Conservation (phyloP, 2,888 invertebrate species). For the Liodrosophila aerea region DNA sequence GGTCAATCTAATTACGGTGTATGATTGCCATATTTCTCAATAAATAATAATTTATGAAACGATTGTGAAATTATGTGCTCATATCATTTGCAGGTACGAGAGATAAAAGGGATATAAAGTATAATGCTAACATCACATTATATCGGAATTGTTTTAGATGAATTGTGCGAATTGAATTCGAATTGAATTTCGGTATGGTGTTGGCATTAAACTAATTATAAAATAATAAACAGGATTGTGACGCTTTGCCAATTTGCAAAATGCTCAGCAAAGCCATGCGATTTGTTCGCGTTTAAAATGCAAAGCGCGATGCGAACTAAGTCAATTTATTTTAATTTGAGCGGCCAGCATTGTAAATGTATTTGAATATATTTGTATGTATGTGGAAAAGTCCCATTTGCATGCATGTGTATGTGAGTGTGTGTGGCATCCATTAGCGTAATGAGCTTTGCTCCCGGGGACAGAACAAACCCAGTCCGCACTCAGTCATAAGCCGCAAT, state of each 20-base stretch:
- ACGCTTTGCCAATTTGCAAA: constrained; percentile 68
- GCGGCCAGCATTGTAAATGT: constrained; percentile 20
- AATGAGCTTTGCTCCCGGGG: constrained; percentile 66
- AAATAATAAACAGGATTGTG: constrained; percentile 72
- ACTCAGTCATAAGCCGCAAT: constrained; percentile 48
- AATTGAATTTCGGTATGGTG: constrained; percentile 52
- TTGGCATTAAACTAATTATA: constrained; percentile 65
- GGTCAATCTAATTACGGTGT: too few relatives aligned
- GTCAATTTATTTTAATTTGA: constrained; percentile 73
- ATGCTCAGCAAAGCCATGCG: constrained; percentile 55
- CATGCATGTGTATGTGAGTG: constrained; percentile 6
- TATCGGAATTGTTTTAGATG: background rate
- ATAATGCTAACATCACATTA: too few relatives aligned
- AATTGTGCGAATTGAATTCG: constrained; percentile 34
- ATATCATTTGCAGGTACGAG: too few relatives aligned
- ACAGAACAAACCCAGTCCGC: constrained; percentile 10
- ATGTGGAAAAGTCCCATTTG: constrained; percentile 1
- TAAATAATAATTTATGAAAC: too few relatives aligned
- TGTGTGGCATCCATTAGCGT: constrained; percentile 60
- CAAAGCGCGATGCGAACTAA: constrained; percentile 50
- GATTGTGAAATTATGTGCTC: too few relatives aligned
- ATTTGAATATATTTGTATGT: constrained; percentile 2
- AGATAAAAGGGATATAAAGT: too few relatives aligned
- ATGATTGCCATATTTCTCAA: too few relatives aligned
- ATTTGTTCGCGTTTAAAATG: constrained; percentile 64